These are phyloP conservation scores for Andrena camellia DNA, from an alignment of 2,888 invertebrate genomes.

Conservation along the genomic window DNA sequence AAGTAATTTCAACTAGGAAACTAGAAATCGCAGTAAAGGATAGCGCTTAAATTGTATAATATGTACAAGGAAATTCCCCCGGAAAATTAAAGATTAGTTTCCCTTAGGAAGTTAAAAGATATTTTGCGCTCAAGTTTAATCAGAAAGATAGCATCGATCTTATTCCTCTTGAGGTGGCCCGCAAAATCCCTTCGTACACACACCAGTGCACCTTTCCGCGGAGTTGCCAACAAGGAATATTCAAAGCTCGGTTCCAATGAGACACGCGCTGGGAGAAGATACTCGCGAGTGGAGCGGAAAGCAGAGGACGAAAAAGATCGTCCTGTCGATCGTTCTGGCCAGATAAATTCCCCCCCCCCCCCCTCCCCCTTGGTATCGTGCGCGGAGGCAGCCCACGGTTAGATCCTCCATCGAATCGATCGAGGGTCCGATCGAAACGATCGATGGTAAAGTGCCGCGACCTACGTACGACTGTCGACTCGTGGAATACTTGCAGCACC, in stretches of 20 bases:
- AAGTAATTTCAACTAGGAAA: no score
- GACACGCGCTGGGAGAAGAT: neutral
- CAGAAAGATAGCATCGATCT: no score
- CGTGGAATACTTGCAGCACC: conserved; percentile 63
- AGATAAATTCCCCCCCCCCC: conserved; percentile 23
- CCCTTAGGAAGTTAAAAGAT: no score
- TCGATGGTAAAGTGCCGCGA: conserved; percentile 50
- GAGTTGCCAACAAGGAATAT: neutral
- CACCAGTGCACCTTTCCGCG: neutral
- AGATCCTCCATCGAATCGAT: conserved; percentile 42
- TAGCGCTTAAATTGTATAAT: no score
- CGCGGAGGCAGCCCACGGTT: neutral
- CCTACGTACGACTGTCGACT: conserved; percentile 48
- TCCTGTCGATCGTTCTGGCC: neutral
- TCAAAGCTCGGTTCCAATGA: neutral
- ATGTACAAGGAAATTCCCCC: no score
- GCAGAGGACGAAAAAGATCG: neutral
- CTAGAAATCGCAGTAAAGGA: no score
- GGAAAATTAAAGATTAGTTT: no score
- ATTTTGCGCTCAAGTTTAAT: no score
- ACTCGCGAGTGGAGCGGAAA: neutral
- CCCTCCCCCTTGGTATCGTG: conserved; percentile 26
- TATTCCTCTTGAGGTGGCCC: neutral
- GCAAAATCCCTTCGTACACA: neutral
- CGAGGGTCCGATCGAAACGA: conserved; percentile 41